Conservation (phyloP, 2,113 vertebrate species). For the Nerophis ophidion region DNA sequence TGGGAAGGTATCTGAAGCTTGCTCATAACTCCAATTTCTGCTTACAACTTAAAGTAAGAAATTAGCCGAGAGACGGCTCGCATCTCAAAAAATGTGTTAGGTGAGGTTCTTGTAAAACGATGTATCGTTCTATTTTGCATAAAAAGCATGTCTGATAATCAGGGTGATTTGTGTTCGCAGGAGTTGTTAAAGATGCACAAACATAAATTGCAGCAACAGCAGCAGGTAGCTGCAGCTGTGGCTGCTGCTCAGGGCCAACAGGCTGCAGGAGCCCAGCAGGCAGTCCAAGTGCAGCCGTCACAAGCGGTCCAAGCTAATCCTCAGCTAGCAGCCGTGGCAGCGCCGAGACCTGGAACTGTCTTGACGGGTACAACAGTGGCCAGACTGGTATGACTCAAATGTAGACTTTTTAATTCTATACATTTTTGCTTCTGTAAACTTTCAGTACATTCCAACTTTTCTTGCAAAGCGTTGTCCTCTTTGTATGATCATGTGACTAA, state of each 20-base stretch:
- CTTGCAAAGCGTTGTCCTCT: background rate
- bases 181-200: conserved; percentile 77
- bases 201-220: conserved; percentile 65
- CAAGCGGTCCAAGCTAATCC: conserved; percentile 78
- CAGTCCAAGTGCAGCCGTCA: conserved; percentile 79
- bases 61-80: too few relatives aligned
- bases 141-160: background rate
- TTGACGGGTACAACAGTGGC: conserved; percentile 81
- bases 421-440: too few relatives aligned
- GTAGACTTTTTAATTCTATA: background rate
- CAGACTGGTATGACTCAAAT: conserved; percentile 79
- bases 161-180: conserved; percentile 53
- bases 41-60: too few relatives aligned
- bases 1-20: too few relatives aligned
- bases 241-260: conserved; percentile 38
- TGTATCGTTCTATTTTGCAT: too few relatives aligned
- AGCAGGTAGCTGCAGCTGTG: conserved; percentile 64
- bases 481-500: too few relatives aligned
- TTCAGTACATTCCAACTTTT: too few relatives aligned
- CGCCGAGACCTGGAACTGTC: conserved; percentile 79
- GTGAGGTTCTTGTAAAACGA: too few relatives aligned
- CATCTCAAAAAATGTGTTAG: too few relatives aligned
- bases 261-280: conserved; percentile 30
- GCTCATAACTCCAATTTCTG: too few relatives aligned
- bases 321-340: conserved; percentile 82